Evolutionary conservation across 2,797 vertebrate species (phyloP), one percentile per base, ranked within the genome.

Genomic region (Cuculus canorus): DNA sequence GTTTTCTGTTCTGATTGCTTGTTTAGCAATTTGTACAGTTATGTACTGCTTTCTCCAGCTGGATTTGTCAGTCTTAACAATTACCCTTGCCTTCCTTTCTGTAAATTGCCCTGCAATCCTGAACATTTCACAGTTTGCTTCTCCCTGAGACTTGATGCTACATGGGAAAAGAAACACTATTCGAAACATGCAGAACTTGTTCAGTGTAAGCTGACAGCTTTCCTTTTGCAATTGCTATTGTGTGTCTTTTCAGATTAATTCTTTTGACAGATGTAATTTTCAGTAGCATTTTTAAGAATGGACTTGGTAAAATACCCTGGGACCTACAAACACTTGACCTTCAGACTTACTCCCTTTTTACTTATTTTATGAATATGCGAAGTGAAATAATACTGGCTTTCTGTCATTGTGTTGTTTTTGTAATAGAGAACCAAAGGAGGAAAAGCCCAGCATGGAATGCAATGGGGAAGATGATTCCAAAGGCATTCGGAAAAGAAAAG

Each of bases 361-460:
- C 50, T 85, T 71, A 22, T 45, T 88, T 90, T 66, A 65, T 90
- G 61, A 72, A 85, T 70, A 60, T 64, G 14, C 56, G 43, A 83
- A 68, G 25, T 75, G 32, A 92, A 89, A 60, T 89, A 91, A 82
- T 80, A 64, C 1, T 87, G n/a, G 4, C 37, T 93, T 96, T 78
- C 45, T 96, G 78, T 95, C 87, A 60, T 48, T 97, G 15, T 96
- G 81, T 86, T 93, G 68, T 94, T 93, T 66, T 88, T 86, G 60
- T 89, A 88, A 89, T 88, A 98, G 98, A 95, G 98, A 98, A 91
- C 97, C 96, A 92, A 98, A 97, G 93, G 97, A 97, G 61, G 98
- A 98, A 82, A 98, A 96, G 73, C 97, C 97, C 30, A n/a, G 54
- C 5, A 16, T 93, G 75, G 97, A 97, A 86, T 97, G 95, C 78